phyloP scores from a whole-genome alignment of 2,888 invertebrate species.

The Eupelmus urozonus region DNA sequence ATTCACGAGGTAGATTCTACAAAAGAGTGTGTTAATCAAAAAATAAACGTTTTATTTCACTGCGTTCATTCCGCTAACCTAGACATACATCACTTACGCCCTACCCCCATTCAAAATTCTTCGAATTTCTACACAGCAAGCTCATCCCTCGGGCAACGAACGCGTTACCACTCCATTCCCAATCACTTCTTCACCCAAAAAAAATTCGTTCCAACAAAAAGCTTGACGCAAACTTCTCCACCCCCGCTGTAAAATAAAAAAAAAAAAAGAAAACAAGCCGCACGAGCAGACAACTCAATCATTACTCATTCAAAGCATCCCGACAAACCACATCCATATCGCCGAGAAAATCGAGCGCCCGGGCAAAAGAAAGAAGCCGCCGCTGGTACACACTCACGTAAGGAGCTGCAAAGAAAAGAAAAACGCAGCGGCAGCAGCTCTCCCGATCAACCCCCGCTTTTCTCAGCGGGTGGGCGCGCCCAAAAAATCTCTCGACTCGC shows the following conservation, averaged over 20 bases:
- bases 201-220: neutral
- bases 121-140: too few relatives aligned
- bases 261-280: neutral
- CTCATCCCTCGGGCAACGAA: too few relatives aligned
- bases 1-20: too few relatives aligned
- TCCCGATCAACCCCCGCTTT: neutral
- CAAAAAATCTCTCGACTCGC: slow-evolving; percentile 25
- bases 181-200: too few relatives aligned
- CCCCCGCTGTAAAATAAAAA: neutral
- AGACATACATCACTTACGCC: too few relatives aligned
- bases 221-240: neutral
- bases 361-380: neutral
- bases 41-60: too few relatives aligned
- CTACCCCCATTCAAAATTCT: too few relatives aligned
- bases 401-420: neutral
- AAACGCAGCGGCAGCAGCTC: neutral
- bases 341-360: neutral
- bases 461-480: slow-evolving; percentile 41
- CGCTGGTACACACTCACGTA: too few relatives aligned
- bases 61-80: too few relatives aligned
- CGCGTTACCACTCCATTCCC: too few relatives aligned
- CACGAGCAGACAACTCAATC: slow-evolving; percentile 46
- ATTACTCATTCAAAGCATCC: slow-evolving; percentile 25
- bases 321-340: neutral
- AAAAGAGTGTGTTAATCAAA: too few relatives aligned